Conservation (phyloP, 2,113 vertebrate species). For the Lichenostomus cassidix region DNA sequence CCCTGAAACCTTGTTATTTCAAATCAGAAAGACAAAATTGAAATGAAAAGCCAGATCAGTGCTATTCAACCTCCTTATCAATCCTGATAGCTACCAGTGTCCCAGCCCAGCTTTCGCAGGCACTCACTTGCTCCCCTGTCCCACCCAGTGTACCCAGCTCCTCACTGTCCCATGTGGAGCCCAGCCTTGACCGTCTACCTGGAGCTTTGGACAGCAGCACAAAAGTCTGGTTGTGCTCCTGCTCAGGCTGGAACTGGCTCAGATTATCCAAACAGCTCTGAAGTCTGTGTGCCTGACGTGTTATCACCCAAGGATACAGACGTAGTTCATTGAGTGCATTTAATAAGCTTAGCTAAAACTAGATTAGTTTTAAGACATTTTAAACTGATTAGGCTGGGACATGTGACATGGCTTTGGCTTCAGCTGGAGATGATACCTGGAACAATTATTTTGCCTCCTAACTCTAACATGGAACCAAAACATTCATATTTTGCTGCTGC, state of each 20-base stretch:
- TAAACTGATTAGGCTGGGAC: background rate
- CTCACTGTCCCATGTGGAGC: background rate
- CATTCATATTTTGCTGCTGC: background rate
- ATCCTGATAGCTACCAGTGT: background rate
- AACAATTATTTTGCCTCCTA: background rate
- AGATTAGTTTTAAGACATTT: conserved; percentile 7
- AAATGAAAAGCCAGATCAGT: rapidly evolving
- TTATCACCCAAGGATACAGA: background rate
- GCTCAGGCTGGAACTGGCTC: background rate
- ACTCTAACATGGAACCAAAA: background rate
- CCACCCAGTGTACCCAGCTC: background rate
- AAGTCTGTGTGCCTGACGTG: background rate
- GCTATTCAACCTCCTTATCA: background rate
- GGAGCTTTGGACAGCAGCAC: background rate
- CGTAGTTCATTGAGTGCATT: background rate
- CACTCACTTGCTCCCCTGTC: background rate
- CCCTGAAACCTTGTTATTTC: background rate
- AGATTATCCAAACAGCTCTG: background rate
- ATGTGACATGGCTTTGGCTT: background rate
- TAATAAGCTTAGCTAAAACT: conserved; percentile 3
- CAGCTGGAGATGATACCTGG: background rate
- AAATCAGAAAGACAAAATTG: background rate
- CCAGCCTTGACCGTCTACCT: background rate
- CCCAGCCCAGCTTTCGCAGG: background rate
- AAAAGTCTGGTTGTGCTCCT: background rate